phyloP scores from a whole-genome alignment of 2,888 invertebrate species.

The Acronicta alni region DNA sequence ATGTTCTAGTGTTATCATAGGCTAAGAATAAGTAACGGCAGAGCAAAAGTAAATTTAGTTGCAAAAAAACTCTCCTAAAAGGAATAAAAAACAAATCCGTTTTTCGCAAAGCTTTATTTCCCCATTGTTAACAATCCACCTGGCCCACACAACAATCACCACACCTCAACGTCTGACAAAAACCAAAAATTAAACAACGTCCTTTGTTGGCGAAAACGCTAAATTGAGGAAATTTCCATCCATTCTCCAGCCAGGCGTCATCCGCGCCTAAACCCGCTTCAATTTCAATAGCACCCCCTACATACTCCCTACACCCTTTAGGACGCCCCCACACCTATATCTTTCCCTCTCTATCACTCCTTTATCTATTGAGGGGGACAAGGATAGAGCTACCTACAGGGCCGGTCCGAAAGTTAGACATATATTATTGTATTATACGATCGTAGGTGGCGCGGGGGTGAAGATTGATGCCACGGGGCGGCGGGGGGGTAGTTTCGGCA shows the following conservation, averaged over 20 bases:
- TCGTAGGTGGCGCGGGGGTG: slow-evolving; percentile 87
- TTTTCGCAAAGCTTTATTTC: slow-evolving; percentile 37
- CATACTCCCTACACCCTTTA: slow-evolving; percentile 89
- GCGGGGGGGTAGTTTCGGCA: slow-evolving; percentile 85
- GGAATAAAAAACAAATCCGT: slow-evolving; percentile 9
- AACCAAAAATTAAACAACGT: slow-evolving; percentile 89
- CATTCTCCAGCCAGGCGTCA: slow-evolving; percentile 89
- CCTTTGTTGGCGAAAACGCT: slow-evolving; percentile 89
- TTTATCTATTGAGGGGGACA: slow-evolving; percentile 57
- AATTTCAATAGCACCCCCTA: slow-evolving; percentile 88
- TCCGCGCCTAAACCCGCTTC: slow-evolving; percentile 89
- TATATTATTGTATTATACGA: slow-evolving; percentile 89
- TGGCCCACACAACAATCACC: slow-evolving; percentile 63
- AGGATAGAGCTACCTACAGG: slow-evolving; percentile 82
- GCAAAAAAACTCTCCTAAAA: slow-evolving; percentile 13
- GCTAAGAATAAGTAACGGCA: background rate
- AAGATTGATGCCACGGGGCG: slow-evolving; percentile 85
- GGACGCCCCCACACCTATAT: slow-evolving; percentile 82
- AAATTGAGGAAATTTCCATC: slow-evolving; percentile 90
- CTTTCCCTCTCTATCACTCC: slow-evolving; percentile 66
- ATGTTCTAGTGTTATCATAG: too few relatives aligned
- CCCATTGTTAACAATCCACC: slow-evolving; percentile 57
- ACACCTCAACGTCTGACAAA: slow-evolving; percentile 83
- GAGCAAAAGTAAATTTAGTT: slow-evolving; percentile 6
- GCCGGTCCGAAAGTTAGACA: slow-evolving; percentile 89